These are phyloP conservation scores for Uloborus diversus DNA, from an alignment of 1,140 invertebrate species.

Conservation along the genomic window DNA sequence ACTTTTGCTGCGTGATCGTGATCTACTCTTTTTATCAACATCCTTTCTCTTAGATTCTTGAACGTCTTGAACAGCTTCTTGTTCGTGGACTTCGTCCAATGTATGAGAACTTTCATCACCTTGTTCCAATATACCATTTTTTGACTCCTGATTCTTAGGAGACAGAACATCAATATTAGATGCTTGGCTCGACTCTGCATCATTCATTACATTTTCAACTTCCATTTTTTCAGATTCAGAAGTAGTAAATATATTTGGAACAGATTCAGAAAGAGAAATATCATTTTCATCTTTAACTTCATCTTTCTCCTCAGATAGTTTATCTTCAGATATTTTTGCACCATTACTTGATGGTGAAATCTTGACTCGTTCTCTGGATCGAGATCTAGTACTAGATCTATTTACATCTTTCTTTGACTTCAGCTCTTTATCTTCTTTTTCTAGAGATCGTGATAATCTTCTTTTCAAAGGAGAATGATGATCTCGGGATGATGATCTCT, in stretches of 20 bases:
- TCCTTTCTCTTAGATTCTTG: not conserved
- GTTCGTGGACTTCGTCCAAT: too few species aligned
- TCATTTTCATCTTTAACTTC: not conserved
- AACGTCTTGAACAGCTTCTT: not conserved
- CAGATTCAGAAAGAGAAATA: not conserved
- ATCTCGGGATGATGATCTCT: too few species aligned
- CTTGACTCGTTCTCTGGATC: slow-evolving; percentile 9
- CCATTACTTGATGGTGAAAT: slow-evolving; percentile 3
- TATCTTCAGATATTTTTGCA: too few species aligned
- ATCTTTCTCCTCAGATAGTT: not conserved
- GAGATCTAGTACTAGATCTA: too few species aligned
- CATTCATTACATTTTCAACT: not conserved
- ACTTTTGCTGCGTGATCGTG: slow-evolving; percentile 18
- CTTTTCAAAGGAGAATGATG: too few species aligned
- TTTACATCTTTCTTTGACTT: too few species aligned
- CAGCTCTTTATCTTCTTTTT: slow-evolving; percentile 7
- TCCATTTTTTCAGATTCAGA: slow-evolving; percentile 16
- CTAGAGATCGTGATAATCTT: slow-evolving; percentile 15
- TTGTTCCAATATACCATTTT: too few species aligned
- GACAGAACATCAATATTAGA: not conserved
- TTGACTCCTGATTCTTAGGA: too few species aligned
- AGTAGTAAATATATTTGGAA: too few species aligned
- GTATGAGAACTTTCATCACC: too few species aligned
- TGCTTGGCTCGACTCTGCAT: not conserved
- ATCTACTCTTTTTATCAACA: slow-evolving; percentile 25